Base-by-base conservation (phyloP, 2,888 invertebrate species). In the Cephus spinipes region DNA sequence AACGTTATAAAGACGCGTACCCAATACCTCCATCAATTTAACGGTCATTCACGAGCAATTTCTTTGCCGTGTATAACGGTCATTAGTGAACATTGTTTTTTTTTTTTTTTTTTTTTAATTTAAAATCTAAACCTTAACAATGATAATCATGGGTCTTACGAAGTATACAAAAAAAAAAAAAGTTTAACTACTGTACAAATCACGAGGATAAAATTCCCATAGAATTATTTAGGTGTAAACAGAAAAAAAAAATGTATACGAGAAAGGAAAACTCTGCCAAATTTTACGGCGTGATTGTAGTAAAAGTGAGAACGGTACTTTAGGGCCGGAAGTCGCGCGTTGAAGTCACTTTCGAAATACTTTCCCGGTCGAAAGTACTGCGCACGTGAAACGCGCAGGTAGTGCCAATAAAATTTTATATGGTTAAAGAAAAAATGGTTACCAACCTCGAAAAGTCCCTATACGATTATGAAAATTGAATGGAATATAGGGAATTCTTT, bases 341-440 rank as follows among this genome's bases (percentile, higher is more conserved):
- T 71, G 11, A 55, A 71, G 71, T 32, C 83, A 81, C 86, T 87
- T 87, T 87, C 85, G 83, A 86, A 87, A 85, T 84, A 85, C 82
- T 83, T 83, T 84, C 82, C 79, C 80, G 73, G 12, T 23, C 55
- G 55, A 55, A 55, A 55, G 23, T 55, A 23, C 71, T 23, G 71
- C 71, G 32, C 71, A 32, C 23, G 71, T 11, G 12, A 12, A 31
- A 3, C 71, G 71, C 71, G 71, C 71, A 31, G 71, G 31, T 32
- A 31, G 71, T 31, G 3, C 71, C 71, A 9, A 23, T 15, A 9
- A 55, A 55, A 55, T 55, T 55, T 2, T 23, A 3, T 23, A 9
- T 55, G 15, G 23, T 9, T 1, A 23, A 55, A 23, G 32, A 55
- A 40, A 55, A 55, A 55, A 9, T 2, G 6, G 23, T 55, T 55